Base-by-base conservation (phyloP, 2,888 invertebrate species). In the Chymomyza fuscimana region DNA sequence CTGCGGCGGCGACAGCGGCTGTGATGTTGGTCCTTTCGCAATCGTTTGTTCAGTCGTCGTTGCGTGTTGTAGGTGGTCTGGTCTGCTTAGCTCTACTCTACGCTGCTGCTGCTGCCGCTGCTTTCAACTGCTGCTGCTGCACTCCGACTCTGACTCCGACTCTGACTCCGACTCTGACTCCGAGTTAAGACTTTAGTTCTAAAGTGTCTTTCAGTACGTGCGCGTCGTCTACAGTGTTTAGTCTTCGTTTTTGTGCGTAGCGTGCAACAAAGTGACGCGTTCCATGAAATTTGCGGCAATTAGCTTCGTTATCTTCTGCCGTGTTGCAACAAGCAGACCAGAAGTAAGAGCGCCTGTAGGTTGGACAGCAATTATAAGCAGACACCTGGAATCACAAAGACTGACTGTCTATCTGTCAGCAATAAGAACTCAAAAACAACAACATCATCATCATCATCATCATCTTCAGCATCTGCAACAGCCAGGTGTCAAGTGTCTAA, bases 61-160 rank as follows among this genome's bases (percentile, higher is more conserved):
- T 88, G 88, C 88, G 89, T 87, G 86, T 89, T 88, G 89, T 89
- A 89, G 89, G 89, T 88, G 89, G 89, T 78, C 89, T 81, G 89
- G 86, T 87, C 84, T 86, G 78, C 69, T 75, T 70, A 69, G 78
- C 69, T 65, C 73, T 69, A 70, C 61, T 66, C 73, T 72, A 0
- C 22, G 5, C 10, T 29, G 32, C 62, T 60, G 51, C 66, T 69
- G 62, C 58, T 25, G 52, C 67, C 59, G 67, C 66, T 71, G 64
- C 60, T 32, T 72, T 62, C 54, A n/a, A 69, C 62, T 69, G 72
- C 72, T 71, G 65, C 67, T 74, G 69, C 70, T 67, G 58, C 69
- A n/a, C 25, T n/a, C n/a, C n/a, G n/a, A 56, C 15, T 52, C 52
- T 63, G 62, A 70, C 65, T 50, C 61, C 54, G 60, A 29, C 40